Evolutionary conservation across 2,113 vertebrate species (phyloP).

Genomic region (Callithrix jacchus): DNA sequence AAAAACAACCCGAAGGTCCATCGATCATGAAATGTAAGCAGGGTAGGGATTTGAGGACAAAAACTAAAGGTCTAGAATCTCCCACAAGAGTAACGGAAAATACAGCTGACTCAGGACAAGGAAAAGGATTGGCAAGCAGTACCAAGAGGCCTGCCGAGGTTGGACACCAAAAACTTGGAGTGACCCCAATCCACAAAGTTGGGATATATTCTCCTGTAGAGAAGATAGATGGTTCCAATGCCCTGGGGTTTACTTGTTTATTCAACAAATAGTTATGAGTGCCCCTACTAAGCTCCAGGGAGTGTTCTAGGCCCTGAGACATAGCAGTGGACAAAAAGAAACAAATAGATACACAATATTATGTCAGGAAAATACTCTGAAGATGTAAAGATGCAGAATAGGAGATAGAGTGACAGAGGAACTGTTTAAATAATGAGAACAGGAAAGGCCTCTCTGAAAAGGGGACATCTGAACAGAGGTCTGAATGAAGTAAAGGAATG

Average conservation of each 20-base stretch:
- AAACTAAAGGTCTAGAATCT: neutral
- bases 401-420: neutral
- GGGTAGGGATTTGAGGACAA: neutral
- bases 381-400: neutral
- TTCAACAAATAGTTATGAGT: neutral
- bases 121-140: neutral
- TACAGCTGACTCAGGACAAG: neutral
- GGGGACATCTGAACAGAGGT: neutral
- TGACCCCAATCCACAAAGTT: neutral
- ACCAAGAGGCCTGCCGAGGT: neutral
- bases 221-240: slow-evolving; percentile 24
- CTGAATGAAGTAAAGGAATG: neutral
- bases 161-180: neutral
- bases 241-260: neutral
- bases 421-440: neutral
- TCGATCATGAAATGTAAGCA: neutral
- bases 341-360: neutral
- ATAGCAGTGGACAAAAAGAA: neutral
- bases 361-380: neutral
- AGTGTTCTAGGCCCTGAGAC: neutral
- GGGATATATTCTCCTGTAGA: neutral
- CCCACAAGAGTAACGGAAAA: neutral
- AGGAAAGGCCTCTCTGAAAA: neutral
- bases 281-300: neutral
- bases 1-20: neutral